Percentiles rank a stretch among this genome's conserved stretches.
Evolutionary conservation across 2,888 invertebrate genomes (phyloP).

Genomic region (Timandra comae): DNA sequence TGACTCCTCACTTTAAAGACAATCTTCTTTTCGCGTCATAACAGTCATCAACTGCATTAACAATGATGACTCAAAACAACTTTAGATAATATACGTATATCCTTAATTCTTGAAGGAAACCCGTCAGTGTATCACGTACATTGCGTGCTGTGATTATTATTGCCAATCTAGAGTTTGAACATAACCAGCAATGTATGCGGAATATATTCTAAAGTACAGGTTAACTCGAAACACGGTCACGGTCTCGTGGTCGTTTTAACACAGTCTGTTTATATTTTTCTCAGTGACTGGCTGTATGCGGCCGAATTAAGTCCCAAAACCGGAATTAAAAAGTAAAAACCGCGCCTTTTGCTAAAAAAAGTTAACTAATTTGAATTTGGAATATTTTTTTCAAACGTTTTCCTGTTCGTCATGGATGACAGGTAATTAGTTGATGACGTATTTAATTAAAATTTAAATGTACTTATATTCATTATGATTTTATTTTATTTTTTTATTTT

Average conservation of each 20-base stretch:
- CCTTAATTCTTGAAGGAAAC: no score
- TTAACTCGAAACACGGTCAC: slow-evolving; percentile 22
- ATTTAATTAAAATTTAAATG: slow-evolving; percentile 17
- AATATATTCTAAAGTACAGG: slow-evolving; percentile 7
- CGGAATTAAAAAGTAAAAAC: slow-evolving; percentile 35
- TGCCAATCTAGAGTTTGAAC: slow-evolving; percentile 1
- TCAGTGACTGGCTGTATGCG: slow-evolving; percentile 48
- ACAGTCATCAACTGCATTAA: not conserved
- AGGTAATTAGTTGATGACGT: slow-evolving; percentile 44
- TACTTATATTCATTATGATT: not conserved
- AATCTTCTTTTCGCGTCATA: no score
- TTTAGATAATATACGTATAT: slow-evolving; percentile 1
- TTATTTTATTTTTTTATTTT: slow-evolving; percentile 40
- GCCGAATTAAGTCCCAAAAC: slow-evolving; percentile 33
- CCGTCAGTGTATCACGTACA: slow-evolving; percentile 6
- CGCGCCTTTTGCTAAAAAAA: slow-evolving; percentile 27
- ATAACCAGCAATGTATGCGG: slow-evolving; percentile 22
- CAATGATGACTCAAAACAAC: slow-evolving; percentile 23
- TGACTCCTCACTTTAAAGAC: no score
- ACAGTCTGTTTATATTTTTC: slow-evolving; percentile 59
- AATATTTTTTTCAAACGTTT: no score
- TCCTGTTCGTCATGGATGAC: slow-evolving; percentile 41
- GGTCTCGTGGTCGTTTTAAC: slow-evolving; percentile 30
- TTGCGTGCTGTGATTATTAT: no score
- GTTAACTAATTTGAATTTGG: slow-evolving; percentile 23